Percentiles rank a stretch among this genome's conserved stretches.
phyloP scores from a whole-genome alignment of 2,888 invertebrate species.

The Drosophila rellima region DNA sequence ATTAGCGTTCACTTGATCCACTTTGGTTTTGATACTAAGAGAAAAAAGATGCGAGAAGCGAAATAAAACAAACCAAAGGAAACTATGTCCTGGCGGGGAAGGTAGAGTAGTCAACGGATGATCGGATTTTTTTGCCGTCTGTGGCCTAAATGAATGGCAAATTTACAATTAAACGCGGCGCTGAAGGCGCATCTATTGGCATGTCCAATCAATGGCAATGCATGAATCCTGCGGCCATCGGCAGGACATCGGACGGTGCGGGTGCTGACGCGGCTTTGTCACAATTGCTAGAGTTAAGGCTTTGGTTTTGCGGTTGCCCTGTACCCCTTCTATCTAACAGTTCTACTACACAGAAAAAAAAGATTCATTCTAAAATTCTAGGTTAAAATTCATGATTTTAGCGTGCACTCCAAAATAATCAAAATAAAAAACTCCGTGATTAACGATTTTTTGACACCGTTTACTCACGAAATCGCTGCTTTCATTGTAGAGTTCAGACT shows the following conservation, averaged over 20 bases:
- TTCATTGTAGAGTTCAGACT: slow-evolving; percentile 3
- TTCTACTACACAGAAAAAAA: too few species aligned
- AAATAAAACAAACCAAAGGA: slow-evolving; percentile 21
- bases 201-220: slow-evolving; percentile 63
- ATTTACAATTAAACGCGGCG: slow-evolving; percentile 67
- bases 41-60: not conserved
- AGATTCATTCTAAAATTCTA: too few species aligned
- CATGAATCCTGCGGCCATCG: slow-evolving; percentile 48
- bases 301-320: slow-evolving; percentile 83
- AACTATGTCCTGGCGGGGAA: not conserved
- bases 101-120: too few species aligned
- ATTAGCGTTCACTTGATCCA: not conserved
- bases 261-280: slow-evolving; percentile 48
- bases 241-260: slow-evolving; percentile 16
- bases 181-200: slow-evolving; percentile 49
- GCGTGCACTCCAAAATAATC: too few species aligned
- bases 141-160: slow-evolving; percentile 66
- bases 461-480: too few species aligned
- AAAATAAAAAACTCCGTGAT: too few species aligned
- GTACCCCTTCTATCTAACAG: not conserved
- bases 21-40: not conserved
- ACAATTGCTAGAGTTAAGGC: slow-evolving; percentile 73
- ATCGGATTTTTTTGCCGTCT: slow-evolving; percentile 21
- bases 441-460: too few species aligned
- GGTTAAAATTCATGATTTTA: too few species aligned